These are phyloP conservation scores for Ypsolopha scabrella DNA, from an alignment of 2,888 invertebrate genomes.

Conservation along the genomic window DNA sequence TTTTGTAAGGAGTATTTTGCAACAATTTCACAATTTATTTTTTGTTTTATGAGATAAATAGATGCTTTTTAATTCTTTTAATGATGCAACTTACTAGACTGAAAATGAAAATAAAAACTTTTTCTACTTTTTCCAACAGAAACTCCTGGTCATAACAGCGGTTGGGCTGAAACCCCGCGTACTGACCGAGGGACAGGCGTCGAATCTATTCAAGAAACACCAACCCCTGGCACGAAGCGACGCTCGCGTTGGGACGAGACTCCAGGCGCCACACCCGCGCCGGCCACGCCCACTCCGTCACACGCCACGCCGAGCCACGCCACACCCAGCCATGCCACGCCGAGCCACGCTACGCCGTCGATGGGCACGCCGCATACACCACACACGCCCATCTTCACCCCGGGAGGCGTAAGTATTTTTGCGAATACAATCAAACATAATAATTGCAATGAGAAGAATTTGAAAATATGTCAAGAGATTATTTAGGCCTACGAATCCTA, in stretches of 20 bases:
- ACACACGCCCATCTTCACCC: slow-evolving; percentile 77
- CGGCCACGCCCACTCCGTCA: slow-evolving; percentile 79
- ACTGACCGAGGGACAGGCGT: slow-evolving; percentile 87
- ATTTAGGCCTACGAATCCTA: no score
- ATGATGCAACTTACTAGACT: background rate
- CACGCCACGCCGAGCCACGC: slow-evolving; percentile 79
- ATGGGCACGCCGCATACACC: slow-evolving; percentile 73
- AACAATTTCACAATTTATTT: no score
- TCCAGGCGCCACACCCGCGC: slow-evolving; percentile 82
- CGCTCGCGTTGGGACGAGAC: slow-evolving; percentile 99
- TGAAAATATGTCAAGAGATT: no score
- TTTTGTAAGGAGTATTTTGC: no score
- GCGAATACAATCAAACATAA: background rate
- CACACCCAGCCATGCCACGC: slow-evolving; percentile 81
- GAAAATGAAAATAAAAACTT: no score
- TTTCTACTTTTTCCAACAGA: slow-evolving; percentile 59
- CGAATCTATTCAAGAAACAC: slow-evolving; percentile 89
- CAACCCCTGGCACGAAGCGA: slow-evolving; percentile 95
- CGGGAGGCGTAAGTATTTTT: slow-evolving; percentile 74
- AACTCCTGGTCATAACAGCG: slow-evolving; percentile 95
- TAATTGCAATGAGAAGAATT: background rate
- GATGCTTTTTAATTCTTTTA: no score
- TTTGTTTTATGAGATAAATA: no score
- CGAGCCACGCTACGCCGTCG: slow-evolving; percentile 74
- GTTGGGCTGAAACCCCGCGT: slow-evolving; percentile 99